Conservation (phyloP, 2,113 vertebrate species). For the Mormoops blainvillei region DNA sequence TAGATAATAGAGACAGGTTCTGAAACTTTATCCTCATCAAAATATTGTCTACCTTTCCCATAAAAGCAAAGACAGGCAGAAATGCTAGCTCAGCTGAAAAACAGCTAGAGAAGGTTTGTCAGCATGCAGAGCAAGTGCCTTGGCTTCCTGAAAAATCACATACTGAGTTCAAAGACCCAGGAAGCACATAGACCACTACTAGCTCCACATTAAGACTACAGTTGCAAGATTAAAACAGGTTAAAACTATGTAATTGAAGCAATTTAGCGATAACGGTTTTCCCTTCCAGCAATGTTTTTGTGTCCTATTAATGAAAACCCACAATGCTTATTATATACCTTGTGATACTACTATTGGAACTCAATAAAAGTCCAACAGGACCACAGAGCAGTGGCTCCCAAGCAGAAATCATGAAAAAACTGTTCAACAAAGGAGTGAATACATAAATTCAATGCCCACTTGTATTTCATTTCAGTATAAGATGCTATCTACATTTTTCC, state of each 20-base stretch:
- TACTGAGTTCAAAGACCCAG: background rate
- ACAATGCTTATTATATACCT: background rate
- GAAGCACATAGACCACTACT: background rate
- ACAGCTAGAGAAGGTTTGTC: background rate
- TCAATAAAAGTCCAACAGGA: background rate
- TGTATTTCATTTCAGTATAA: background rate
- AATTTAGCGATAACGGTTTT: constrained; percentile 16
- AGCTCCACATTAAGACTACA: constrained; percentile 31
- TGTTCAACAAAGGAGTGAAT: background rate
- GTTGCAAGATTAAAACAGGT: constrained; percentile 14
- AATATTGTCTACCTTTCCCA: background rate
- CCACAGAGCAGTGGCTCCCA: background rate
- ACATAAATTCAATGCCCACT: background rate
- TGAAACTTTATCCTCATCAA: background rate
- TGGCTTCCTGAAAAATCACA: background rate
- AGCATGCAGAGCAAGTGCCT: background rate
- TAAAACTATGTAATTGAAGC: background rate
- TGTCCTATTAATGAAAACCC: background rate
- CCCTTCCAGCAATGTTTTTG: background rate
- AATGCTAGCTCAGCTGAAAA: background rate
- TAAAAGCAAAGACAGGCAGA: background rate
- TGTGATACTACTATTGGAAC: background rate
- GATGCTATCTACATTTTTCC: background rate
- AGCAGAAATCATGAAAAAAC: background rate
- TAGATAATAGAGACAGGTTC: background rate